Base-by-base conservation (phyloP, 2,113 vertebrate genomes). In the Pseudopodoces humilis region DNA sequence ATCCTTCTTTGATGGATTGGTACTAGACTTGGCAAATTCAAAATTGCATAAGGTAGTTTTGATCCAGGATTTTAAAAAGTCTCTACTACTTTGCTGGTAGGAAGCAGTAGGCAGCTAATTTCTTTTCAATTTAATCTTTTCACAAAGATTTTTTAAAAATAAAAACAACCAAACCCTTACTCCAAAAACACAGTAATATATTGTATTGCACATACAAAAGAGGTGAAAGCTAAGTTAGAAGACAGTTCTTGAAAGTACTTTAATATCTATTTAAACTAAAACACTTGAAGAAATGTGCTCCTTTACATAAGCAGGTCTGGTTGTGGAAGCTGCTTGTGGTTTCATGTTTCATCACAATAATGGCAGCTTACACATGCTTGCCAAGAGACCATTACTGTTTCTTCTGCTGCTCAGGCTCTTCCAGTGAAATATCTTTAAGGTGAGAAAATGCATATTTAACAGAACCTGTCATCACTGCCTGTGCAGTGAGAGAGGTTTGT, bases 401-500 rank as follows among this genome's bases (percentile, higher is more conserved):
- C 50, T 90, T 80, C 30, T 84, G 52, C 39, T 17, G 12, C 52
- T 77, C 71, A 50, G 43, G 58, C 83, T 88, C 65, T 85, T 90
- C 71, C 47, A 83, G 46, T 33, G 71, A 80, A 78, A 94, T 94
- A 92, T 60, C 79, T 86, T 94, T 90, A 92, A 88, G 71, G 78
- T 95, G 94, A 96, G 83, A 83, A 92, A 90, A 94, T 43, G 33
- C 46, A 33, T 94, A 88, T 92, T 96, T 93, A 94, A 86, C 39
- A 90, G 70, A 67, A 49, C 11, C 33, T 64, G 68, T 92, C 83
- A 70, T 80, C 37, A 5, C 80, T 70, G 35, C 55, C 60, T 88
- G 11, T 80, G 39, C 22, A 28, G 30, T 47, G 82, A 90, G 49
- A 19, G n/a, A 41, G 21, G 60, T 94, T 65, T 90, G 24, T 78